A percentile compares a stretch with the other conserved stretches of the same genome.
Conservation (phyloP, 1,140 invertebrate species). For the Sesamia nonagrioides region DNA sequence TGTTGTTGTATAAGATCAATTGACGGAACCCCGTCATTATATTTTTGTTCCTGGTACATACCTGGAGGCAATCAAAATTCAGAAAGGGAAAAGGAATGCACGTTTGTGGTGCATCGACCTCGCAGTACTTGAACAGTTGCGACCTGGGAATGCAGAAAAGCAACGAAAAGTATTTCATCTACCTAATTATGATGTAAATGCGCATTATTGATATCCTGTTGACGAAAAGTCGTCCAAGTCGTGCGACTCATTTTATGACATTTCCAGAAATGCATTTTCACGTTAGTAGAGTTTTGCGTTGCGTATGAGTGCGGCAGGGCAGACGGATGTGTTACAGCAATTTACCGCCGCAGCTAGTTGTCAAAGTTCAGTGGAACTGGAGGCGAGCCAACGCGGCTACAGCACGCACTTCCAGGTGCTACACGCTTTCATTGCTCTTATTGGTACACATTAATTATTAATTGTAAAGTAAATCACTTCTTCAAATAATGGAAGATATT, state of each 20-base stretch:
- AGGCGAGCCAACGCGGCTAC: conserved; percentile 75
- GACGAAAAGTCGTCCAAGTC: not conserved
- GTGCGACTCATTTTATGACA: conserved; percentile 10
- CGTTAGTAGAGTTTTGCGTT: conserved; percentile 1
- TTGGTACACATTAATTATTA: conserved; percentile 49
- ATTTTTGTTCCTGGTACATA: conserved; percentile 62
- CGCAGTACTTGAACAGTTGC: conserved; percentile 61
- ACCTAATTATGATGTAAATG: conserved; percentile 15
- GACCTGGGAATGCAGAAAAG: conserved; percentile 56
- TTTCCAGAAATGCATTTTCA: conserved; percentile 39
- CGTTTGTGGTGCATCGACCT: conserved; percentile 70
- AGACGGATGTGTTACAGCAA: conserved; percentile 63
- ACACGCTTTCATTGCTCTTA: conserved; percentile 66
- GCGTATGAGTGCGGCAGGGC: conserved; percentile 46
- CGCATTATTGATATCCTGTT: conserved; percentile 1
- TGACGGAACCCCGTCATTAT: conserved; percentile 57
- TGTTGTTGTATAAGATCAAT: conserved; percentile 57
- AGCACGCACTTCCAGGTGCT: conserved; percentile 78
- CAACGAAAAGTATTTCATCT: conserved; percentile 43
- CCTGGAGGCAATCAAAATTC: conserved; percentile 64
- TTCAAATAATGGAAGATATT: not conserved
- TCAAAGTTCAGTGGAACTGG: conserved; percentile 86
- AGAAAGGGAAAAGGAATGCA: conserved; percentile 71
- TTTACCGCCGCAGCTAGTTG: conserved; percentile 70
- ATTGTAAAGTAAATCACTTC: conserved; percentile 5